These are phyloP conservation scores for Siniperca knerii DNA, from an alignment of 2,113 vertebrate species.

Conservation along the genomic window DNA sequence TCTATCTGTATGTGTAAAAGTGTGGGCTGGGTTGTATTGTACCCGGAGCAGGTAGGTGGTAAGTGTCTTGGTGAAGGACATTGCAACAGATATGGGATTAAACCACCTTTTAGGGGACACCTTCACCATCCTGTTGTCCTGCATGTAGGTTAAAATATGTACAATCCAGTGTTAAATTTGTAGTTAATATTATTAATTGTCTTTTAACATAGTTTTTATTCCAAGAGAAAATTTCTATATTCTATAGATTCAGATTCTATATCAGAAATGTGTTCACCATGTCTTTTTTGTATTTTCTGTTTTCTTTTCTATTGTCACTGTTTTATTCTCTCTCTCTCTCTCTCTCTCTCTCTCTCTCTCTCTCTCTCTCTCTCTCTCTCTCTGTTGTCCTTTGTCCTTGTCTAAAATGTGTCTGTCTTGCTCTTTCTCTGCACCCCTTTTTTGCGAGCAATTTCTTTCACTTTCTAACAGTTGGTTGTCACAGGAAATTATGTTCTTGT, in stretches of 20 bases:
- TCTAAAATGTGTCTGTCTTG: neutral
- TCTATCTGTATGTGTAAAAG: no score
- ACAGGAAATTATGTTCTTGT: constrained; percentile 41
- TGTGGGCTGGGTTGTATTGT: no score
- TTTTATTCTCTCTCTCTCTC: neutral
- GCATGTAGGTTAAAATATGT: neutral
- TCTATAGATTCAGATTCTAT: no score
- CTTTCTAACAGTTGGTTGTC: constrained; percentile 44
- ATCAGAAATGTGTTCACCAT: neutral
- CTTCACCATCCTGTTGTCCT: neutral
- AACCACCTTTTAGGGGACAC: neutral
- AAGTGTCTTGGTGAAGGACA: neutral
- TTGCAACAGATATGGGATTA: neutral
- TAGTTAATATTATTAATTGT: neutral
- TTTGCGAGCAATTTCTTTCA: constrained; percentile 33
- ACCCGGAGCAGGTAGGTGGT: neutral
- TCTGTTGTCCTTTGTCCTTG: constrained; percentile 5
- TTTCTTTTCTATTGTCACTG: neutral
- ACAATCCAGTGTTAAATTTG: neutral
- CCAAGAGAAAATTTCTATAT: no score
- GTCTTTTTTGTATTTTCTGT: neutral
- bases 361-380: neutral
- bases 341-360: neutral
- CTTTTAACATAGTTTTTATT: neutral
- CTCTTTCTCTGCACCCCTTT: neutral